Evolutionary conservation across 2,888 invertebrate genomes (phyloP).

Genomic region (Deilephila porcellus): DNA sequence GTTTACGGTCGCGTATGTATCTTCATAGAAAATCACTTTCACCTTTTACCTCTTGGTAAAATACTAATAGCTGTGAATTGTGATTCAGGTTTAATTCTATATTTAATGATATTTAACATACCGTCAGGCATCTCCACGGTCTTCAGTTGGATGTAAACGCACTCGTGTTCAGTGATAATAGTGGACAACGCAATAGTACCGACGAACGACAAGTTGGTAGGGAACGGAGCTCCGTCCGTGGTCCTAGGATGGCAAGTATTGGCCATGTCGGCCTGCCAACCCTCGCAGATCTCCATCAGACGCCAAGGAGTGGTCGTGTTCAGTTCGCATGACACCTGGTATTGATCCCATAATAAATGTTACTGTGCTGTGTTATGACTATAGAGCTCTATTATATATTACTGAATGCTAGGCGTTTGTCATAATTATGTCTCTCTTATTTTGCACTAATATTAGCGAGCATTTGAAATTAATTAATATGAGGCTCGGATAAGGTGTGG

Average conservation of each 20-base stretch:
- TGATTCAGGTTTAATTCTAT: background rate
- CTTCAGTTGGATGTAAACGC: conserved; percentile 66
- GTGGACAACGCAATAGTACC: conserved; percentile 59
- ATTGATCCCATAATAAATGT: background rate
- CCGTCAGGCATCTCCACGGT: conserved; percentile 72
- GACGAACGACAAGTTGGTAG: conserved; percentile 65
- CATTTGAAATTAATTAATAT: too few species aligned
- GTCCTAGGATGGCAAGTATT: conserved; percentile 65
- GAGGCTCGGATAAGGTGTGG: too few species aligned
- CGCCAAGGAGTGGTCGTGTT: conserved; percentile 63
- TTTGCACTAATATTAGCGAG: too few species aligned
- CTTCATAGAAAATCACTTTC: too few species aligned
- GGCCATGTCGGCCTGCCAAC: conserved; percentile 71
- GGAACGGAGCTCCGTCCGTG: conserved; percentile 53
- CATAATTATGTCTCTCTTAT: too few species aligned
- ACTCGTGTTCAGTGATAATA: conserved; percentile 58
- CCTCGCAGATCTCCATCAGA: conserved; percentile 76
- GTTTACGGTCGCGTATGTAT: too few species aligned
- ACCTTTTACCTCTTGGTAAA: too few species aligned
- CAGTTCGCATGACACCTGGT: conserved; percentile 67
- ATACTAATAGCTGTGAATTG: too few species aligned
- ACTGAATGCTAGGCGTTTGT: too few species aligned
- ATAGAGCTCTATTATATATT: too few species aligned
- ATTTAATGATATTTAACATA: conserved; percentile 46
- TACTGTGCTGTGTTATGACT: too few species aligned